Evolutionary conservation across 1,140 invertebrate genomes (phyloP).

Genomic region (Phortica variegata): DNA sequence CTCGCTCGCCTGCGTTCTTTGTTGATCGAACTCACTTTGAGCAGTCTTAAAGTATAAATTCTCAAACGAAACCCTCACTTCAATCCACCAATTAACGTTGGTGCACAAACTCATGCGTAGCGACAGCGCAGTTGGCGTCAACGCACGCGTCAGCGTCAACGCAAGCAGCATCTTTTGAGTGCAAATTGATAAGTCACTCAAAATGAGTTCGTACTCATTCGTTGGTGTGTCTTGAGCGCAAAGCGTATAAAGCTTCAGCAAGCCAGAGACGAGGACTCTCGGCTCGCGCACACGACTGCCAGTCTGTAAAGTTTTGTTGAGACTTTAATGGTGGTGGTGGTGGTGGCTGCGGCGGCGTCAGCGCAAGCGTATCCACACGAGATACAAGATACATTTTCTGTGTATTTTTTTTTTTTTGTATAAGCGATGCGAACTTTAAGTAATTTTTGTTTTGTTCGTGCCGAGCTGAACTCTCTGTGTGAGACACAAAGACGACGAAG

Average conservation of each 20-base stretch:
- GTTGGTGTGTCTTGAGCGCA: conserved; percentile 8
- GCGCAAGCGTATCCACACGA: conserved; percentile 9
- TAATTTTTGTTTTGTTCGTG: background rate
- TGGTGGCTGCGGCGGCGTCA: conserved; percentile 1
- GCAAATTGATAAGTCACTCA: background rate
- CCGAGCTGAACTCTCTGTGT: background rate
- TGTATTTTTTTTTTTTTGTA: background rate
- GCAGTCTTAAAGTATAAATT: conserved; percentile 9
- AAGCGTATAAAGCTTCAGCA: background rate
- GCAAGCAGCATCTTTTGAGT: background rate
- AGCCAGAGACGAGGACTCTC: background rate
- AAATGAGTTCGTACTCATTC: conserved; percentile 11
- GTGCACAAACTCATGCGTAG: conserved; percentile 11
- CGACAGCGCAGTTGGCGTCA: background rate
- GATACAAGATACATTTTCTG: conserved; percentile 1
- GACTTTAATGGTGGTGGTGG: background rate
- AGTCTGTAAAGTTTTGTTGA: conserved; percentile 1
- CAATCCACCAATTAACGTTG: conserved; percentile 21
- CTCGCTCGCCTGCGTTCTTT: too few species aligned
- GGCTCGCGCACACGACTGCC: background rate
- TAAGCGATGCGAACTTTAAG: background rate
- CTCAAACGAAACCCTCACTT: conserved; percentile 3
- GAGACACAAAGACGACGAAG: background rate
- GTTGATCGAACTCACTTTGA: background rate
- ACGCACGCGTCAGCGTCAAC: background rate